Conservation (phyloP, 2,888 invertebrate genomes). For the Lasioglossum zephyrum region DNA sequence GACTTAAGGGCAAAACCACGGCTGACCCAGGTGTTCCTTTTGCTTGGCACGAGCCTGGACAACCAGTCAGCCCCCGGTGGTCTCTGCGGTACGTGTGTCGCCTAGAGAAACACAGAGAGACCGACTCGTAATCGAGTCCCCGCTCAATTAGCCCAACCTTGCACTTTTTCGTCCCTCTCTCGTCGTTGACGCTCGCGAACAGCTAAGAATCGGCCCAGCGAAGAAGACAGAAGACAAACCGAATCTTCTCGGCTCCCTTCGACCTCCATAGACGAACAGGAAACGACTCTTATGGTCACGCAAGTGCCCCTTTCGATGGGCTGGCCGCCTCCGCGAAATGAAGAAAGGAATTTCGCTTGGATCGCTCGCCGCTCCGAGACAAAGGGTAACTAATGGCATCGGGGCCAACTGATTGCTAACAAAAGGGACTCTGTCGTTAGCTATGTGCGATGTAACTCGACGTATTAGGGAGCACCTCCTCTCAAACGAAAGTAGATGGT, state of each 20-base stretch:
- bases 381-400: slow-evolving; percentile 60
- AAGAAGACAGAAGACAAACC: slow-evolving; percentile 2
- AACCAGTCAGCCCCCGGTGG: slow-evolving; percentile 61
- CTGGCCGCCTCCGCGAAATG: slow-evolving; percentile 31
- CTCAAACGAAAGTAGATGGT: background rate
- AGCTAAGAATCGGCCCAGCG: background rate
- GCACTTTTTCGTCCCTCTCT: slow-evolving; percentile 63
- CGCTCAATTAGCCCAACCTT: slow-evolving; percentile 79
- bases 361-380: slow-evolving; percentile 45
- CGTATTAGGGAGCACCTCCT: background rate
- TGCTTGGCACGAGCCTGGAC: slow-evolving; percentile 61
- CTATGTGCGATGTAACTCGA: background rate
- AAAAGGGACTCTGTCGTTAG: slow-evolving; percentile 23
- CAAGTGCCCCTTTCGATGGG: slow-evolving; percentile 38
- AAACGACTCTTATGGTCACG: slow-evolving; percentile 63
- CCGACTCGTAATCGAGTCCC: slow-evolving; percentile 80
- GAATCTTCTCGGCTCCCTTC: slow-evolving; percentile 54
- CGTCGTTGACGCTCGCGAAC: background rate
- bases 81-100: slow-evolving; percentile 76
- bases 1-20: slow-evolving; percentile 68
- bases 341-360: slow-evolving; percentile 51
- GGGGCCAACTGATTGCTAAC: slow-evolving; percentile 59
- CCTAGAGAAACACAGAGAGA: slow-evolving; percentile 75
- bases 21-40: slow-evolving; percentile 55
- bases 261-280: slow-evolving; percentile 57